Percentiles rank a stretch among this genome's conserved stretches.
Evolutionary conservation across 2,888 invertebrate genomes (phyloP).

Genomic region (Terebella lapidaria): DNA sequence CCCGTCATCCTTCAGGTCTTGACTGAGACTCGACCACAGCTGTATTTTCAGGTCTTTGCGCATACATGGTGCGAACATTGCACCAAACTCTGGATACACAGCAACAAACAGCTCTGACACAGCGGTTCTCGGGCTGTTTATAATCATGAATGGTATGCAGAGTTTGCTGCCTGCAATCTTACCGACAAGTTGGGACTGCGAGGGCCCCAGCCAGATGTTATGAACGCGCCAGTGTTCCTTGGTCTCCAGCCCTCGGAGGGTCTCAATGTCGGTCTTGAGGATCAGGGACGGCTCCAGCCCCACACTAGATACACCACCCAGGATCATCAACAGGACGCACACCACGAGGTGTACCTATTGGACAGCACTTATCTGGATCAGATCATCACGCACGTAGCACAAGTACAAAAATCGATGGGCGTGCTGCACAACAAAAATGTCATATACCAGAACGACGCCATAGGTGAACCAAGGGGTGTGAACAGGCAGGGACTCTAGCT

Average conservation of each 20-base stretch:
- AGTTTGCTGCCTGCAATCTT: too few relatives aligned
- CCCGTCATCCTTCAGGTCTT: background rate
- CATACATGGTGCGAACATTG: conserved; percentile 36
- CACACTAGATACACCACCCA: conserved; percentile 29
- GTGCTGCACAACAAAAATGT: too few relatives aligned
- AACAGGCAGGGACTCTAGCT: too few relatives aligned
- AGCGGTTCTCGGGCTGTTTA: too few relatives aligned
- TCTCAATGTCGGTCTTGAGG: conserved; percentile 27
- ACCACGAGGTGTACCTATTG: conserved; percentile 16
- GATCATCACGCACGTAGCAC: too few relatives aligned
- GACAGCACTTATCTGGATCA: too few relatives aligned
- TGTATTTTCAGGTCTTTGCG: conserved; percentile 28
- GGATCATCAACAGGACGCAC: conserved; percentile 13
- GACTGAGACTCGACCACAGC: conserved; percentile 8
- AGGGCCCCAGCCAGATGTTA: conserved; percentile 41
- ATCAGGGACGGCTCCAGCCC: conserved; percentile 30
- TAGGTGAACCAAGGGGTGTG: too few relatives aligned
- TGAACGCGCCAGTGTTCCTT: conserved; percentile 31
- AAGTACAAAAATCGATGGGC: too few relatives aligned
- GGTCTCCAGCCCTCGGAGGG: conserved; percentile 36
- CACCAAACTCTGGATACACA: conserved; percentile 29
- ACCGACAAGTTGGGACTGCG: too few relatives aligned
- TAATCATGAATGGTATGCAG: too few relatives aligned
- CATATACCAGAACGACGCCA: too few relatives aligned
- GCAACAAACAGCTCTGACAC: conserved; percentile 1